phyloP scores from a whole-genome alignment of 2,113 vertebrate species.

The Dasyornis broadbenti region DNA sequence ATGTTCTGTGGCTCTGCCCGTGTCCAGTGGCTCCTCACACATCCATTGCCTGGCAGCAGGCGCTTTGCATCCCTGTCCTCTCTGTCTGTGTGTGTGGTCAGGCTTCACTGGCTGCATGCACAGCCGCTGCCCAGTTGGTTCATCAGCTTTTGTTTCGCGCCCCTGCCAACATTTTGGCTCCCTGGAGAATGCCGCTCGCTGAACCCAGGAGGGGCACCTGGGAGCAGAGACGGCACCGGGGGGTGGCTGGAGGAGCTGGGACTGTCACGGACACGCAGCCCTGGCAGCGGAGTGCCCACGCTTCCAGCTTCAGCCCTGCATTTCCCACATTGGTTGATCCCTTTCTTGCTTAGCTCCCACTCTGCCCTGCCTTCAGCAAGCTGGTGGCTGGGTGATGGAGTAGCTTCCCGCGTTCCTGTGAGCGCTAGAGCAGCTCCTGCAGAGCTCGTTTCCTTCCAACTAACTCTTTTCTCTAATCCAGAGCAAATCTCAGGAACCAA shows the following conservation, averaged over 20 bases:
- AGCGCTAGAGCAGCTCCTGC: conserved; percentile 2
- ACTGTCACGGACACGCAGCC: neutral
- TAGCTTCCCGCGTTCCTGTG: conserved; percentile 29
- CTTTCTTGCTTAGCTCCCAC: conserved; percentile 67
- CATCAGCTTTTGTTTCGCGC: conserved; percentile 56
- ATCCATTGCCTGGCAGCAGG: conserved; percentile 63
- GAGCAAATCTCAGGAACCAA: conserved; percentile 73
- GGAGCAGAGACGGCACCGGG: neutral
- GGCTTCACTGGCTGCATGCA: conserved; percentile 57
- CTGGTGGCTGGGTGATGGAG: conserved; percentile 38
- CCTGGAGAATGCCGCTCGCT: conserved; percentile 40
- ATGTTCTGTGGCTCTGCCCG: conserved; percentile 71
- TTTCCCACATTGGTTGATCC: conserved; percentile 7
- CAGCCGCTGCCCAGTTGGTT: conserved; percentile 44
- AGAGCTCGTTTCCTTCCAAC: conserved; percentile 54
- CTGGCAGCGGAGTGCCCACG: conserved; percentile 33
- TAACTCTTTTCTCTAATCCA: conserved; percentile 80
- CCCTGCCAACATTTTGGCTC: conserved; percentile 5
- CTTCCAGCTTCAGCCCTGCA: conserved; percentile 66
- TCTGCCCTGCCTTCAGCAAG: conserved; percentile 47
- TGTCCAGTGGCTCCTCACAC: conserved; percentile 64
- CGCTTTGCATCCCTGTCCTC: conserved; percentile 68
- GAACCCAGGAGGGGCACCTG: neutral
- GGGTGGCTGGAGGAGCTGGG: conserved; percentile 30
- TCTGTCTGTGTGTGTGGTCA: conserved; percentile 48